Evolutionary conservation across 2,888 invertebrate species (phyloP).

Genomic region (Eupithecia centaureata): DNA sequence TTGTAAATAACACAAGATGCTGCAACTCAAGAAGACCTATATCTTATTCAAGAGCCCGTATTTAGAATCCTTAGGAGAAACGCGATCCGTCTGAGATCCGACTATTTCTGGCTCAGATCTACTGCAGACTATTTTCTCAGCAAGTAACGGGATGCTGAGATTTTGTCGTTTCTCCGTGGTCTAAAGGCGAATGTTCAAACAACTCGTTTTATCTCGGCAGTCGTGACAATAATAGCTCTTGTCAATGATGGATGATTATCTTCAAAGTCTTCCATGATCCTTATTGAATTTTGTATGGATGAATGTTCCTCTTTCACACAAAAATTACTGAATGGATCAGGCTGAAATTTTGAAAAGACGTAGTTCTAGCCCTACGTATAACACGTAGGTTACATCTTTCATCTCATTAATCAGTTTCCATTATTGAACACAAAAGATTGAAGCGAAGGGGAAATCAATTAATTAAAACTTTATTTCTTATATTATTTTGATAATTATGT

Average conservation of each 20-base stretch:
- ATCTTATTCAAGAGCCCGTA: conserved; percentile 12
- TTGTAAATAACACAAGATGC: not conserved
- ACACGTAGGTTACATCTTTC: too few species aligned
- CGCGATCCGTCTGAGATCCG: conserved; percentile 13
- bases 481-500: too few species aligned
- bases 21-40: not conserved
- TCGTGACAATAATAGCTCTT: not conserved
- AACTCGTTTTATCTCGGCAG: not conserved
- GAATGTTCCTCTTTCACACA: too few species aligned
- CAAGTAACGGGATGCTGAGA: conserved; percentile 1
- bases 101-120: conserved; percentile 2
- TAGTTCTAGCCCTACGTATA: too few species aligned
- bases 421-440: too few species aligned
- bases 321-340: too few species aligned
- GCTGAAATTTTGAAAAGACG: too few species aligned
- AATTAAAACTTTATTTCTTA: too few species aligned
- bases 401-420: too few species aligned
- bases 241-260: not conserved
- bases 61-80: conserved; percentile 14
- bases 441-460: too few species aligned
- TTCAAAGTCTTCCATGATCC: not conserved
- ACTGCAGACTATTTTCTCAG: conserved; percentile 5
- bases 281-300: too few species aligned
- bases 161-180: not conserved
- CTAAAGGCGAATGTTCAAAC: not conserved